Evolutionary conservation across 2,888 invertebrate genomes (phyloP), one percentile per base, ranked within the genome.

Genomic region (Meiosimyza platycephala): DNA sequence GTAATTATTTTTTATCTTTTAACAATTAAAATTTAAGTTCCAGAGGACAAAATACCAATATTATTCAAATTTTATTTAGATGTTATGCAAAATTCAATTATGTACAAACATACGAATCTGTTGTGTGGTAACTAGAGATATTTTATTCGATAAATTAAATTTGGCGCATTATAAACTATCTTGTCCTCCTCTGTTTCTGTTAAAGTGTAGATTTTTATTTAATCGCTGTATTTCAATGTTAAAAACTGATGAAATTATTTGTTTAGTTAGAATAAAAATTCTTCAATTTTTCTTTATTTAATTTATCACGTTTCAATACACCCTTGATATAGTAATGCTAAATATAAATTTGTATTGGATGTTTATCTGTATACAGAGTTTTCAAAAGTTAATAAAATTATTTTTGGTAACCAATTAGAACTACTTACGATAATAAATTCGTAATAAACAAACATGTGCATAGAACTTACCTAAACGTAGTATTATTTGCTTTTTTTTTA

Each of bases 401-500:
- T 85, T 84, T 84, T 84, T 84, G 84, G 85, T 85, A 84, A 85
- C 75, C 76, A 76, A 78, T 47, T 77, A 78, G 76, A 76, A 75
- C 68, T 76, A 78, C 75, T 76, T 70, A 62, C 72, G 55, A 72
- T 76, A 76, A 77, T 73, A 77, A 78, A 79, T 74, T 71, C 73
- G 74, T 79, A 78, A 79, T 79, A 79, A 78, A 76, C 76, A 76
- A 78, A 81, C 75, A 77, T 83, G 76, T 82, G 84, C 80, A 84
- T 84, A 81, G 79, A 80, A 60, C 33, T 28, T 33, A 40, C 40
- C 40, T 40, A 9, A 40, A 40, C 9, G 40, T 40, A 9, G 40
- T 40, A 5, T 40, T 40, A 40, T 40, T 40, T 40, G 6, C 6
- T 40, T 9, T 40, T 1, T 40, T 40, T 40, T 40, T 40, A 40